Conservation (phyloP, 2,888 invertebrate genomes). For the Lasioglossum figueresi region DNA sequence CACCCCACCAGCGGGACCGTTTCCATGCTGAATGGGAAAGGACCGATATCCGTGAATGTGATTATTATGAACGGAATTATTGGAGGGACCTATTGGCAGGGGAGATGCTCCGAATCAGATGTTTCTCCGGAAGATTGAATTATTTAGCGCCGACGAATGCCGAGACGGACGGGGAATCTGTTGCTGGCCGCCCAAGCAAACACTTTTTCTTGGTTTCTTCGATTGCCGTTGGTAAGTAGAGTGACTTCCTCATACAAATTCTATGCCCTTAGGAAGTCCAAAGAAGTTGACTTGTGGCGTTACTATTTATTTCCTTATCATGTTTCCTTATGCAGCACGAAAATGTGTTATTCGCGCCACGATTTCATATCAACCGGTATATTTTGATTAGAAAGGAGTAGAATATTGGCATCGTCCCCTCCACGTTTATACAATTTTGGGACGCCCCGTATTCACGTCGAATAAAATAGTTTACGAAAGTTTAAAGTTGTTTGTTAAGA, state of each 20-base stretch:
- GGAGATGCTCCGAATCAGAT: slow-evolving; percentile 30
- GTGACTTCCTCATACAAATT: neutral
- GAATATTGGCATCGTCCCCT: no score
- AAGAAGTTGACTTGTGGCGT: no score
- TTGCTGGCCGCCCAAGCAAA: neutral
- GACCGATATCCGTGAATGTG: slow-evolving; percentile 43
- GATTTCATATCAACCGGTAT: no score
- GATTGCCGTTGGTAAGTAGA: neutral
- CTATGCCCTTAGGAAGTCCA: neutral
- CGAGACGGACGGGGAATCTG: neutral
- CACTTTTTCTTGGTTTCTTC: neutral
- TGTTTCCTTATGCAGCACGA: no score
- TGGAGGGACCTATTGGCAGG: slow-evolving; percentile 17
- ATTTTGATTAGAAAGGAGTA: no score
- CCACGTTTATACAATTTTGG: no score
- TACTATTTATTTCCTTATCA: no score
- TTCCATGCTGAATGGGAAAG: slow-evolving; percentile 27
- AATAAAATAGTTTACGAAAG: no score
- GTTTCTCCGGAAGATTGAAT: slow-evolving; percentile 37
- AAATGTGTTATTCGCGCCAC: no score
- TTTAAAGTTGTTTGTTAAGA: no score
- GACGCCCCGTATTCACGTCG: no score
- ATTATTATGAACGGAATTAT: slow-evolving; percentile 53
- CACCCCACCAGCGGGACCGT: neutral
- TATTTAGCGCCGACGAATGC: slow-evolving; percentile 26